phyloP scores from a whole-genome alignment of 2,797 vertebrate species.

The Eutrigla gurnardus region DNA sequence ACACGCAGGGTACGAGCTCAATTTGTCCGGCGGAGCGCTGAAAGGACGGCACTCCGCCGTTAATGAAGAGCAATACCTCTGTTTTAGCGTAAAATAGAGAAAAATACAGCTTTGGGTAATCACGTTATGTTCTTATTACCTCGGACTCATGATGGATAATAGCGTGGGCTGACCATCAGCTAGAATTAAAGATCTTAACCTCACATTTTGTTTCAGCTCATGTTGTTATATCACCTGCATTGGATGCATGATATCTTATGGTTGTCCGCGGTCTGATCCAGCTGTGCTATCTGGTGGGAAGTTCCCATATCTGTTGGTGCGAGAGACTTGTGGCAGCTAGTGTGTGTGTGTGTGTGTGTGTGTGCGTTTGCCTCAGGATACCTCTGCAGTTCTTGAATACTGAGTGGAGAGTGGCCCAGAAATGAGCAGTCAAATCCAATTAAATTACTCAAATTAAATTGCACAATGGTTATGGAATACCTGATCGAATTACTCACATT shows the following conservation, averaged over 20 bases:
- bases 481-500: slow-evolving; percentile 86
- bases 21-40: slow-evolving; percentile 34
- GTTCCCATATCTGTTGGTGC: slow-evolving; percentile 58
- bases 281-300: slow-evolving; percentile 43
- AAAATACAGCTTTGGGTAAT: slow-evolving; percentile 44
- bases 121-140: slow-evolving; percentile 49
- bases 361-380: slow-evolving; percentile 76
- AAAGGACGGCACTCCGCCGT: slow-evolving; percentile 41
- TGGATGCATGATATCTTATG: slow-evolving; percentile 21
- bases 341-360: slow-evolving; percentile 53
- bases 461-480: slow-evolving; percentile 86
- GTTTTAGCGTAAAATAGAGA: slow-evolving; percentile 50
- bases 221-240: slow-evolving; percentile 1
- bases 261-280: slow-evolving; percentile 45
- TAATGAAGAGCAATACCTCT: slow-evolving; percentile 39
- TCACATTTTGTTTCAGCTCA: not conserved
- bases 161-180: slow-evolving; percentile 11
- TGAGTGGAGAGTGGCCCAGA: slow-evolving; percentile 83
- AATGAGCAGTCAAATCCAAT: slow-evolving; percentile 86
- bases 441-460: slow-evolving; percentile 86
- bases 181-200: slow-evolving; percentile 12
- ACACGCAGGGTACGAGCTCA: slow-evolving; percentile 26
- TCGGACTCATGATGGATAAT: slow-evolving; percentile 27
- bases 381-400: slow-evolving; percentile 80
- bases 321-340: slow-evolving; percentile 64